Conservation (phyloP, 2,888 invertebrate genomes). For the Thera britannica region DNA sequence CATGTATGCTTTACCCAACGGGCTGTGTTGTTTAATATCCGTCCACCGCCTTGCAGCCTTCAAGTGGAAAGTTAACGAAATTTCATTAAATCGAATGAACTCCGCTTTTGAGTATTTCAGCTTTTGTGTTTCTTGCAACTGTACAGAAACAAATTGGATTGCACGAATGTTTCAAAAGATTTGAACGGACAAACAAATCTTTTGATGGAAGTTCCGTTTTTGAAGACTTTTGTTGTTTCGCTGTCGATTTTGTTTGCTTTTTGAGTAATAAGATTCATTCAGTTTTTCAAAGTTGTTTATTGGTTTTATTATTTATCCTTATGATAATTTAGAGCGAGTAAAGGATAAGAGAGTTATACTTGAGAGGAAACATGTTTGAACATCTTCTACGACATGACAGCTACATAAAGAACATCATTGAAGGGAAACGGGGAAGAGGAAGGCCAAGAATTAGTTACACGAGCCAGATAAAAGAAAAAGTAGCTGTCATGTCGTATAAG, state of each 20-base stretch:
- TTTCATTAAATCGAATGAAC: slow-evolving; percentile 19
- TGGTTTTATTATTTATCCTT: too few species aligned
- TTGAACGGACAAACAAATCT: not conserved
- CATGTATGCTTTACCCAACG: slow-evolving; percentile 35
- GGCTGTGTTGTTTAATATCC: slow-evolving; percentile 54
- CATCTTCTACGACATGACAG: too few species aligned
- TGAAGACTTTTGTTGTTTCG: not conserved
- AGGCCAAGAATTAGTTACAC: too few species aligned
- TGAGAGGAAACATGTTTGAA: too few species aligned
- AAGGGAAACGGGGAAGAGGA: too few species aligned
- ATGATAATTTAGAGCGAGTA: too few species aligned
- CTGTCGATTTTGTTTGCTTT: not conserved
- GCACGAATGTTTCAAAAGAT: not conserved
- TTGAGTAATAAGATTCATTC: not conserved
- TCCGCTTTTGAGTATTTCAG: slow-evolving; percentile 10
- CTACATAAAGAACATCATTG: too few species aligned
- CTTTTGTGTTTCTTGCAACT: slow-evolving; percentile 1
- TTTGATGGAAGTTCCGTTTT: not conserved
- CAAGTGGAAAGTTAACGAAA: slow-evolving; percentile 19
- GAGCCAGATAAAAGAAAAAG: too few species aligned
- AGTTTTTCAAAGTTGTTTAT: too few species aligned
- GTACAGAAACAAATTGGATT: slow-evolving; percentile 1
- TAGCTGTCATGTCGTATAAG: too few species aligned
- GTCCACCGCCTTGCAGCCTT: slow-evolving; percentile 37
- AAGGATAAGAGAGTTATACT: too few species aligned